A percentile compares a stretch with the other conserved stretches of the same genome.
These are phyloP conservation scores for Pangasius mekongensis DNA, from an alignment of 2,797 vertebrate species.

Conservation along the genomic window DNA sequence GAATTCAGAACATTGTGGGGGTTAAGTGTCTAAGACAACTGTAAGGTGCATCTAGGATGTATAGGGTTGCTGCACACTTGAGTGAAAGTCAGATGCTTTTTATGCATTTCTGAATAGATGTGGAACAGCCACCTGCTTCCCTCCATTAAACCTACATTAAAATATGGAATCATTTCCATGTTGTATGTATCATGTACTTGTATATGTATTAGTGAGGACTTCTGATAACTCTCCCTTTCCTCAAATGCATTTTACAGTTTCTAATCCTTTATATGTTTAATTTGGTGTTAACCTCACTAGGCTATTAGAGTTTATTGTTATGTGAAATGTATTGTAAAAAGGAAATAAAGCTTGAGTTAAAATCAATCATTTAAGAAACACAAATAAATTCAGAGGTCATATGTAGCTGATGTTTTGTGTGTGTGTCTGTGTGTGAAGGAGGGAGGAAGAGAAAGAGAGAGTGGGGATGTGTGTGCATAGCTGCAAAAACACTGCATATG, in stretches of 20 bases:
- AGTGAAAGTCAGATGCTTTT: slow-evolving; percentile 63
- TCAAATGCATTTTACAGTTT: slow-evolving; percentile 66
- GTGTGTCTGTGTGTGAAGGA: background rate
- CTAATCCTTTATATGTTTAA: slow-evolving; percentile 59
- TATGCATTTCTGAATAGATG: slow-evolving; percentile 64
- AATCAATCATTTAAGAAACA: slow-evolving; percentile 66
- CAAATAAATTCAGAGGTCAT: slow-evolving; percentile 68
- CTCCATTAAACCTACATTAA: slow-evolving; percentile 68
- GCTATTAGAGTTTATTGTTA: slow-evolving; percentile 61
- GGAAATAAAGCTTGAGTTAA: slow-evolving; percentile 70
- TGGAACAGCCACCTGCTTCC: slow-evolving; percentile 71
- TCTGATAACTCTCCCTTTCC: slow-evolving; percentile 67
- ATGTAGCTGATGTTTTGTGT: slow-evolving; percentile 36
- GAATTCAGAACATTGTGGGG: background rate
- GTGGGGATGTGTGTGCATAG: background rate
- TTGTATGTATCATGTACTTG: slow-evolving; percentile 60
- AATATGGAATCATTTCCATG: slow-evolving; percentile 61
- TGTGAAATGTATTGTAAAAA: slow-evolving; percentile 79
- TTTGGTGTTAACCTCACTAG: slow-evolving; percentile 60
- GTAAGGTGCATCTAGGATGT: slow-evolving; percentile 30
- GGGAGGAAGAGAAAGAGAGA: background rate
- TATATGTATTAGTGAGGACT: slow-evolving; percentile 66
- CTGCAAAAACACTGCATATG: slow-evolving; percentile 2
- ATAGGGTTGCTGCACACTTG: slow-evolving; percentile 30
- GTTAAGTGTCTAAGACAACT: background rate